Evolutionary conservation across 2,113 vertebrate genomes (phyloP).

Genomic region (Vidua chalybeata): DNA sequence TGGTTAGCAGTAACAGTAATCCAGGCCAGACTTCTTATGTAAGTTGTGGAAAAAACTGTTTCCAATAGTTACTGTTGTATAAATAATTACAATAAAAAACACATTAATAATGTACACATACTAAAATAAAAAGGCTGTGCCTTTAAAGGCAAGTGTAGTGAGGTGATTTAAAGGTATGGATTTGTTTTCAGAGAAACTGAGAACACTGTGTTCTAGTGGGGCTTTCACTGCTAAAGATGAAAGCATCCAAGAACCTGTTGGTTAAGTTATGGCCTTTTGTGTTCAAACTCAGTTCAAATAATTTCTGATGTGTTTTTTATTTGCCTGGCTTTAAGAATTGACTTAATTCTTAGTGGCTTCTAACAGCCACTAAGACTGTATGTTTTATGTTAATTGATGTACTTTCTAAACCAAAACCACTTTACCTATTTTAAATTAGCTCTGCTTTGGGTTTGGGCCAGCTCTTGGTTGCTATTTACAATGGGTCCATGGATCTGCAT

Average conservation of each 20-base stretch:
- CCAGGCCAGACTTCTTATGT: background rate
- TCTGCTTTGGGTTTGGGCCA: background rate
- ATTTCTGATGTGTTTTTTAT: background rate
- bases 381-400: background rate
- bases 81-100: background rate
- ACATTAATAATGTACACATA: background rate
- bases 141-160: background rate
- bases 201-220: background rate
- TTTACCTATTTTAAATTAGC: background rate
- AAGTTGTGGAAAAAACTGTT: background rate
- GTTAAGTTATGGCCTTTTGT: background rate
- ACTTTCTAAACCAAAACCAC: background rate
- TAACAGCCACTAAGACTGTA: background rate
- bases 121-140: background rate
- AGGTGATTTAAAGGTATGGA: background rate
- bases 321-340: background rate
- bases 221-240: background rate
- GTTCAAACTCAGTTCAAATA: background rate
- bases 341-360: too few relatives aligned
- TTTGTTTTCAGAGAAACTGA: background rate
- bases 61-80: background rate
- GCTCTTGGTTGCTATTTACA: background rate
- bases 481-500: background rate
- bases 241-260: background rate
- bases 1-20: slow-evolving; percentile 13